Conservation (phyloP, 2,797 vertebrate species). For the Lepilemur septentrionalis region DNA sequence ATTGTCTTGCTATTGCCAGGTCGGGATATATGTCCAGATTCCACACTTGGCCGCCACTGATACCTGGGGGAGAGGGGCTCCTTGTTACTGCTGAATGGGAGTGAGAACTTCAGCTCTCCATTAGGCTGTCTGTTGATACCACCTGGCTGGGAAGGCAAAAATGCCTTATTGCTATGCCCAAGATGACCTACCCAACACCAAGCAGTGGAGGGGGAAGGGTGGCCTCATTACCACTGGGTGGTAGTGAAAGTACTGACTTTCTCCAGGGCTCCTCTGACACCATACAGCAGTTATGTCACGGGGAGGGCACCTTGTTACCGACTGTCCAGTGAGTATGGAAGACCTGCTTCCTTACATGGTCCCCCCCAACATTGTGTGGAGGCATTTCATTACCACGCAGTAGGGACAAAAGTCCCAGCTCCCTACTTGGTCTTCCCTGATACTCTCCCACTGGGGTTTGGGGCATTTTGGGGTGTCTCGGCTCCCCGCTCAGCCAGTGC, state of each 20-base stretch:
- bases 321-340: neutral
- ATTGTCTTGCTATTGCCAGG: neutral
- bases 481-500: neutral
- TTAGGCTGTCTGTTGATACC: neutral
- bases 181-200: no score
- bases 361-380: neutral
- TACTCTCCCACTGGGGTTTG: neutral
- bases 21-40: neutral
- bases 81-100: neutral
- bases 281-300: neutral
- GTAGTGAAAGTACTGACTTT: neutral
- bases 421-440: neutral
- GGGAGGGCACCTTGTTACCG: neutral
- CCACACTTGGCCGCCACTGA: neutral
- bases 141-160: neutral
- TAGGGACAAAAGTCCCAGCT: neutral
- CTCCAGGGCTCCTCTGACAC: neutral
- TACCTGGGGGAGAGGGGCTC: neutral
- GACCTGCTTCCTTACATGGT: fast-evolving
- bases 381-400: neutral
- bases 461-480: neutral
- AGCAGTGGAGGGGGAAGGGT: neutral
- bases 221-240: neutral
- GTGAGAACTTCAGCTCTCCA: neutral
- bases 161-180: neutral